Conservation (phyloP, 2,888 invertebrate species). For the Orthosia gothica region DNA sequence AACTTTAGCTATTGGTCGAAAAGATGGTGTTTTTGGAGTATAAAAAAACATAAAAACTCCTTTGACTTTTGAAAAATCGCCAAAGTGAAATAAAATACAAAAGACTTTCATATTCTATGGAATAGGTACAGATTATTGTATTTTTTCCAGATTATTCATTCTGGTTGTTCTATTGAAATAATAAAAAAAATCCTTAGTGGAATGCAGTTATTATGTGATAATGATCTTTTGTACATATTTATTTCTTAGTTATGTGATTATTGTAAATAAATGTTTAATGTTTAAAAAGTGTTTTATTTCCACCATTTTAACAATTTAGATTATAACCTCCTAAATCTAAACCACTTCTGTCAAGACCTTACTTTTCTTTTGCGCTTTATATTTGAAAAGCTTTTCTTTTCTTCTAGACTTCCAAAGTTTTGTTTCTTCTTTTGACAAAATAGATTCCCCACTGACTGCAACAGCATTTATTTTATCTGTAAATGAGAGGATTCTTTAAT, state of each 20-base stretch:
- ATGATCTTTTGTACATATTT: conserved; percentile 83
- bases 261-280: conserved; percentile 82
- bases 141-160: conserved; percentile 28
- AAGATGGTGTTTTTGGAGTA: background rate
- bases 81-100: conserved; percentile 37
- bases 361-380: conserved; percentile 83
- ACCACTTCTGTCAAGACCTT: conserved; percentile 72
- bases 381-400: conserved; percentile 89
- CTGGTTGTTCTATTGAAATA: conserved; percentile 20
- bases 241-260: conserved; percentile 76
- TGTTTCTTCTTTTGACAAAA: conserved; percentile 88
- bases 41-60: background rate
- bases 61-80: background rate
- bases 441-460: conserved; percentile 84
- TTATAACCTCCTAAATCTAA: conserved; percentile 15
- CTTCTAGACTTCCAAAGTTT: conserved; percentile 90
- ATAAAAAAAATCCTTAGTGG: conserved; percentile 21
- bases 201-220: conserved; percentile 77
- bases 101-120: conserved; percentile 24
- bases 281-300: conserved; percentile 61
- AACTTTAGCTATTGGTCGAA: conserved; percentile 5
- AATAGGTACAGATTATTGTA: conserved; percentile 16
- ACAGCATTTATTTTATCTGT: conserved; percentile 84
- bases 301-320: background rate
- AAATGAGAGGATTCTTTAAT: background rate